Evolutionary conservation across 2,797 vertebrate species (phyloP).

Genomic region (Coluber constrictor): DNA sequence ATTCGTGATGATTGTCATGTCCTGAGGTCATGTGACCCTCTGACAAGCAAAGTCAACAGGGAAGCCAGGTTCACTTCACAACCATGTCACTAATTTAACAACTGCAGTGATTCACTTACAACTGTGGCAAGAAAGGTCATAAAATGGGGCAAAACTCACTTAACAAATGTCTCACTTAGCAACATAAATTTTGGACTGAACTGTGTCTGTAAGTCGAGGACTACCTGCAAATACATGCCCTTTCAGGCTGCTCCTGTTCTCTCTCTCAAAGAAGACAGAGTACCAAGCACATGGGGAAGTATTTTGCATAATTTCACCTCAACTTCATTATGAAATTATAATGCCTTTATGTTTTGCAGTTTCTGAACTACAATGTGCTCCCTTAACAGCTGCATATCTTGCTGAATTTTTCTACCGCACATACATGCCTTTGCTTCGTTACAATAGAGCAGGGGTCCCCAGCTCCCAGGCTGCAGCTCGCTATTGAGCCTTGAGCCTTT

Average conservation of each 20-base stretch:
- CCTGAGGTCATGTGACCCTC: background rate
- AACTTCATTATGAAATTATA: background rate
- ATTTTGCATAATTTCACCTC: background rate
- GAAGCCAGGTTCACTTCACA: background rate
- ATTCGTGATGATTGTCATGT: background rate
- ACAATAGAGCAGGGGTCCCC: background rate
- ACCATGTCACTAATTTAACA: background rate
- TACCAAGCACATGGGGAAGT: background rate
- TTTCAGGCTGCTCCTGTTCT: background rate
- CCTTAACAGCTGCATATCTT: background rate
- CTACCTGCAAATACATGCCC: background rate
- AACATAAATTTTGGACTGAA: background rate
- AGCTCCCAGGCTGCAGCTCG: background rate
- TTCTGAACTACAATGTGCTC: background rate
- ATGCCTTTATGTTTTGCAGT: background rate
- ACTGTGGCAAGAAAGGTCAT: background rate
- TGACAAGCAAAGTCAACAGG: background rate
- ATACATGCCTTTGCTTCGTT: background rate
- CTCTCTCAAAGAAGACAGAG: background rate
- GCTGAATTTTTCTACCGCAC: background rate
- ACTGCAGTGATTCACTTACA: background rate
- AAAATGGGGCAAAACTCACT: background rate
- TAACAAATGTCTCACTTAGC: background rate
- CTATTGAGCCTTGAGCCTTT: background rate
- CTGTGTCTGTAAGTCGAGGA: background rate